Conservation (phyloP, 2,113 vertebrate species). For the Elgaria multicarinata region DNA sequence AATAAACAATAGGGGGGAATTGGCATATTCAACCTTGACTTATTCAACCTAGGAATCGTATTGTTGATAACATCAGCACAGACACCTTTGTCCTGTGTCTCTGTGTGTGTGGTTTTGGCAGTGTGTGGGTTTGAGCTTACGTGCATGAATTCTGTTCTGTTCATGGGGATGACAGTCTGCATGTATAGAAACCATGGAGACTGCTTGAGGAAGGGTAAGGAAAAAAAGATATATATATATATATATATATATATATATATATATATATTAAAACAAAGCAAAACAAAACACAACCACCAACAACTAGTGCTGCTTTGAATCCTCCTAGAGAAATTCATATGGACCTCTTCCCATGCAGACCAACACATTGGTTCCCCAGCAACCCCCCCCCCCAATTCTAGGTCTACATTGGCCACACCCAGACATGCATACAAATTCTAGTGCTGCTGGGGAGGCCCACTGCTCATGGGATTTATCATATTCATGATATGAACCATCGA, state of each 20-base stretch:
- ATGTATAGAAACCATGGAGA: conserved; percentile 11
- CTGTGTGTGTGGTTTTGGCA: no score
- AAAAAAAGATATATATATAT: no score
- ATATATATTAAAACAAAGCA: no score
- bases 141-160: background rate
- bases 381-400: background rate
- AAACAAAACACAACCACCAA: no score
- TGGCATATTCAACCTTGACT: background rate
- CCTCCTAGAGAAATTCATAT: background rate
- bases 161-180: background rate
- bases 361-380: background rate
- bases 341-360: background rate
- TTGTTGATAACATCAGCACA: background rate
- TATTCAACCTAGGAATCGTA: background rate
- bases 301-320: background rate
- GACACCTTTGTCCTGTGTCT: background rate
- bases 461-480: background rate
- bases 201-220: background rate
- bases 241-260: no score
- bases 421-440: no score
- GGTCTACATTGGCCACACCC: background rate
- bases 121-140: background rate
- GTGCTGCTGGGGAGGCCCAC: background rate
- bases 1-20: background rate
- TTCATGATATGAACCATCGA: background rate